Conservation (phyloP, 2,888 invertebrate genomes). For the Fragum sueziense region DNA sequence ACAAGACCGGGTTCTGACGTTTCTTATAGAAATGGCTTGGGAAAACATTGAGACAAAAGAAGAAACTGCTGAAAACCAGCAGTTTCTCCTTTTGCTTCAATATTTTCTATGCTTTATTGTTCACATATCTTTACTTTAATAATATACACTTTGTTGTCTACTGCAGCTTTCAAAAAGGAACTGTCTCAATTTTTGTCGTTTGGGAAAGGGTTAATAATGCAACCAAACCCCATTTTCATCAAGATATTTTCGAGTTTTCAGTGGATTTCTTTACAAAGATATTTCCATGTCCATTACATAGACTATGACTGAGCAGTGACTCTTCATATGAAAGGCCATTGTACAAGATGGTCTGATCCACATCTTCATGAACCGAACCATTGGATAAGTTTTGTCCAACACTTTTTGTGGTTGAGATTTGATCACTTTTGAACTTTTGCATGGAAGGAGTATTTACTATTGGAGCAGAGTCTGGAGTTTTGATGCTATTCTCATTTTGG, state of each 20-base stretch:
- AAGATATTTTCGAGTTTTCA: background rate
- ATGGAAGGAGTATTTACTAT: background rate
- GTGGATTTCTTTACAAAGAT: background rate
- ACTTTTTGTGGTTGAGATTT: background rate
- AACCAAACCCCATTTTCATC: too few relatives aligned
- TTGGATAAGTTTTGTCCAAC: background rate
- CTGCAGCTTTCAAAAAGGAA: too few relatives aligned
- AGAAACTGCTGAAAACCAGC: too few relatives aligned
- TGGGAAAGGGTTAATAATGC: too few relatives aligned
- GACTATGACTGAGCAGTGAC: background rate
- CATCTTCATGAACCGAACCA: background rate
- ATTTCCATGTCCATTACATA: slow-evolving; percentile 9
- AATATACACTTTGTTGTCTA: too few relatives aligned
- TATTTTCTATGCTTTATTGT: too few relatives aligned
- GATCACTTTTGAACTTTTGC: background rate
- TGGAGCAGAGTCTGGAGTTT: background rate
- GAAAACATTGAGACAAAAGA: too few relatives aligned
- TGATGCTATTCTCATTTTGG: background rate
- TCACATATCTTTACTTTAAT: too few relatives aligned
- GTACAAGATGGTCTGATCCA: background rate
- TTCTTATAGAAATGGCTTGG: too few relatives aligned
- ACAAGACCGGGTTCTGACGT: too few relatives aligned
- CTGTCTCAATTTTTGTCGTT: too few relatives aligned
- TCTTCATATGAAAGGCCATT: background rate
- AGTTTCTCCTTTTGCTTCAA: too few relatives aligned